Base-by-base conservation (phyloP, 2,113 vertebrate species). In the Oplegnathus fasciatus region DNA sequence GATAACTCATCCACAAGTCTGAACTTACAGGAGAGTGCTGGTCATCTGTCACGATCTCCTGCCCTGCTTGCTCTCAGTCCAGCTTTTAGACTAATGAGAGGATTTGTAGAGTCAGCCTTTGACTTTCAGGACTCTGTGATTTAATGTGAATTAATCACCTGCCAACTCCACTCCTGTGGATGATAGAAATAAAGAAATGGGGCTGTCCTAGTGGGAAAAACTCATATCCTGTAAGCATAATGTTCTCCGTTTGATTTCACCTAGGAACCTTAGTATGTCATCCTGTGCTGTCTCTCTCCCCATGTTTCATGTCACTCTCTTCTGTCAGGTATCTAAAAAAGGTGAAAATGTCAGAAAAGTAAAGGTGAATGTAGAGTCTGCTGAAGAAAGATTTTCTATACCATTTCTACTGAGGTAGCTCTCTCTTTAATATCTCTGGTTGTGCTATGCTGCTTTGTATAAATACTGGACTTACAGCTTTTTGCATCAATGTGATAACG, bases 61-160 rank as follows among this genome's bases (percentile, higher is more conserved):
- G 81, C 58, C 24, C 65, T 46, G 32, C 50, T 42, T 30, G 74
- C 83, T 88, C 76, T 80, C 75, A 42, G 54, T 71, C 37, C 28
- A 37, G 83, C 90, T 86, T 80, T 89, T 73, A 83, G 64, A 75
- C 85, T 90, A 88, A 91, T 86, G 88, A 93, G 80, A 84, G 80
- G 71, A 83, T 87, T 71, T 68, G 70, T 78, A 65, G 80, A 85
- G 82, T 87, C 84, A 80, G 83, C 69, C 82, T 78, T 72, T 83
- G 87, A 88, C 85, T 89, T 90, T 90, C 76, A 92, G 86, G 73
- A 89, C 67, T 86, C 76, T 0, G 17, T 71, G 71, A 78, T 88
- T 86, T 82, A 89, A 89, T 84, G 52, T 82, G 72, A 88, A 86
- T 85, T 66, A 84, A 90, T 61, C 62, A 79, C 61, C 83, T 86